Evolutionary conservation across 2,888 invertebrate genomes (phyloP).

Genomic region (Cerastis rubricosa): DNA sequence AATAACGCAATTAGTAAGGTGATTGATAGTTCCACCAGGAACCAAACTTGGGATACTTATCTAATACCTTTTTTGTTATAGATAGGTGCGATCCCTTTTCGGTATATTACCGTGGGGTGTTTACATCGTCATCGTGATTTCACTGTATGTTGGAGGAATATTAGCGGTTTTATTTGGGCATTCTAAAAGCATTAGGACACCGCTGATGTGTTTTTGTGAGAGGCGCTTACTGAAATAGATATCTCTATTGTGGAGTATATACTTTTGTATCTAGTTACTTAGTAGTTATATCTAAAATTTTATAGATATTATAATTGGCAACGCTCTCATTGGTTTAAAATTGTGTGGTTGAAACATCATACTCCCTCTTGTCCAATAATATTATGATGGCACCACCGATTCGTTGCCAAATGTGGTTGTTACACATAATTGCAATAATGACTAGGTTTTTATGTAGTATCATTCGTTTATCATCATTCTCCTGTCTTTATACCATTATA

Average conservation of each 20-base stretch:
- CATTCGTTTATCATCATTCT: neutral
- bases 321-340: constrained; percentile 22
- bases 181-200: constrained; percentile 65
- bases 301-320: constrained; percentile 22
- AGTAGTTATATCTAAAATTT: neutral
- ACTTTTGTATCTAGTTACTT: neutral
- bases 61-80: constrained; percentile 71
- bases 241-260: constrained; percentile 11
- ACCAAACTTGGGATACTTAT: constrained; percentile 68
- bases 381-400: constrained; percentile 2
- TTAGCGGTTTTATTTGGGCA: constrained; percentile 63
- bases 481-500: neutral
- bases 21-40: constrained; percentile 83
- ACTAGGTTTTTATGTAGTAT: neutral
- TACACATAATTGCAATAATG: constrained; percentile 6
- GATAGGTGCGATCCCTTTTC: constrained; percentile 70
- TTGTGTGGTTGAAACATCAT: constrained; percentile 17
- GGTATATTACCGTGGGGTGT: constrained; percentile 64
- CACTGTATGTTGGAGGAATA: constrained; percentile 56
- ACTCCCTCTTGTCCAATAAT: constrained; percentile 22
- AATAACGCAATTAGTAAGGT: constrained; percentile 86
- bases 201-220: constrained; percentile 48
- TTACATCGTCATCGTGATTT: constrained; percentile 68
- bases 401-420: constrained; percentile 29
- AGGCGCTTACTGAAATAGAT: constrained; percentile 38